Evolutionary conservation across 2,888 invertebrate genomes (phyloP).

Genomic region (Lagria hirta): DNA sequence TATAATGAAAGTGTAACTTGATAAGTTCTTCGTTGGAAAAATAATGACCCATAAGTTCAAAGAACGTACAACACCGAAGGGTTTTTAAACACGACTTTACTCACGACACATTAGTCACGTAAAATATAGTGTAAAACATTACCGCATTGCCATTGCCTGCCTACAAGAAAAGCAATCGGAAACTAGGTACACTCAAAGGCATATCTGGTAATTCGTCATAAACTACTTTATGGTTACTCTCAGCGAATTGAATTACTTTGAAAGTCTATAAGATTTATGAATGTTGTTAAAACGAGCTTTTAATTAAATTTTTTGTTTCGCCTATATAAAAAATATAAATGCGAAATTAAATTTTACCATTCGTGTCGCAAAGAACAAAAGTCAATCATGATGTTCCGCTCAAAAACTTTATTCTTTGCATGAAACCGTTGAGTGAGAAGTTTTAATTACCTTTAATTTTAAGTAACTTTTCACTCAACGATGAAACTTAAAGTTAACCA

Average conservation of each 20-base stretch:
- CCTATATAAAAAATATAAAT: too few relatives aligned
- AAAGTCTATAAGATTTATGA: neutral
- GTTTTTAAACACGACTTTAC: slow-evolving; percentile 3
- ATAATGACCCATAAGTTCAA: neutral
- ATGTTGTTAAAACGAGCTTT: neutral
- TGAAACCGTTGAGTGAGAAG: too few relatives aligned
- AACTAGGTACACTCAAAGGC: slow-evolving; percentile 1
- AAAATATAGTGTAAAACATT: slow-evolving; percentile 35
- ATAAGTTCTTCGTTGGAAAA: slow-evolving; percentile 1
- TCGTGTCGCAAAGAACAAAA: too few relatives aligned
- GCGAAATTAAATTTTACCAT: too few relatives aligned
- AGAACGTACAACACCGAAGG: neutral
- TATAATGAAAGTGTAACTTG: neutral
- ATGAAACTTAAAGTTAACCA: too few relatives aligned
- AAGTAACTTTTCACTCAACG: too few relatives aligned
- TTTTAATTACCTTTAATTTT: too few relatives aligned
- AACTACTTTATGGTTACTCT: neutral
- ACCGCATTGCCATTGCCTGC: slow-evolving; percentile 12
- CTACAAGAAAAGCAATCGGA: slow-evolving; percentile 10
- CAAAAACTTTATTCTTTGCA: too few relatives aligned
- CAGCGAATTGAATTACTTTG: too few relatives aligned
- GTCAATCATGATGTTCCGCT: too few relatives aligned
- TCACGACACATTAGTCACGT: slow-evolving; percentile 32
- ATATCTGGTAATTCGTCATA: slow-evolving; percentile 1
- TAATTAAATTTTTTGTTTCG: neutral